phyloP scores from a whole-genome alignment of 2,113 vertebrate species.

The Heterocephalus glaber region DNA sequence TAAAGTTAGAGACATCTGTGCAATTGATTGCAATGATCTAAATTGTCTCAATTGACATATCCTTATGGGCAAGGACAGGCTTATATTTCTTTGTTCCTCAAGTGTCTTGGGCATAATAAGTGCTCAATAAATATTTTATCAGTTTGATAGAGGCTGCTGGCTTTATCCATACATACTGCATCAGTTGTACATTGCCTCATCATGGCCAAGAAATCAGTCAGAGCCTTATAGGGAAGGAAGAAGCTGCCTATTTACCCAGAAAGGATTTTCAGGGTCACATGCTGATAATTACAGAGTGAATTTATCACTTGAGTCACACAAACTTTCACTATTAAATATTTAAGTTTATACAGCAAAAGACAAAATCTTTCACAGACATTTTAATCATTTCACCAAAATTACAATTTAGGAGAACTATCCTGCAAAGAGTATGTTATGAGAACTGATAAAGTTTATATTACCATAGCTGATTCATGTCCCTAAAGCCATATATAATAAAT shows the following conservation, averaged over 20 bases:
- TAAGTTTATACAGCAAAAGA: conserved; percentile 44
- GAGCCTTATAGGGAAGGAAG: not conserved
- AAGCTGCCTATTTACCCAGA: not conserved
- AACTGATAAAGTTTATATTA: not conserved
- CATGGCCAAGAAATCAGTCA: not conserved
- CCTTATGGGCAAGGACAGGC: not conserved
- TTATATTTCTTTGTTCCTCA: conserved; percentile 37
- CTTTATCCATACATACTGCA: not conserved
- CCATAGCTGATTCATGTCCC: not conserved
- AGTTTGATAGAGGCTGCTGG: not conserved
- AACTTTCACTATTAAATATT: not conserved
- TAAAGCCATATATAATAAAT: not conserved
- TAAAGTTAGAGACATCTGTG: not conserved
- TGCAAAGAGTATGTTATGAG: not conserved
- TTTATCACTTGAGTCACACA: conserved; percentile 1
- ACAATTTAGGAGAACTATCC: not conserved
- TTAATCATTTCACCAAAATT: conserved; percentile 39
- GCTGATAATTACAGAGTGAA: not conserved
- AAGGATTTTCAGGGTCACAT: not conserved
- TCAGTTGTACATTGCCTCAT: not conserved
- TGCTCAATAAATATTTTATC: conserved; percentile 66
- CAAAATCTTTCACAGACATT: not conserved
- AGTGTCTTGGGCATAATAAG: conserved; percentile 31
- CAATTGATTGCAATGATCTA: conserved; percentile 1
- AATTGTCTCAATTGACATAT: conserved; percentile 40